Base-by-base conservation (phyloP, 2,113 vertebrate species). In the Caranx ignobilis region DNA sequence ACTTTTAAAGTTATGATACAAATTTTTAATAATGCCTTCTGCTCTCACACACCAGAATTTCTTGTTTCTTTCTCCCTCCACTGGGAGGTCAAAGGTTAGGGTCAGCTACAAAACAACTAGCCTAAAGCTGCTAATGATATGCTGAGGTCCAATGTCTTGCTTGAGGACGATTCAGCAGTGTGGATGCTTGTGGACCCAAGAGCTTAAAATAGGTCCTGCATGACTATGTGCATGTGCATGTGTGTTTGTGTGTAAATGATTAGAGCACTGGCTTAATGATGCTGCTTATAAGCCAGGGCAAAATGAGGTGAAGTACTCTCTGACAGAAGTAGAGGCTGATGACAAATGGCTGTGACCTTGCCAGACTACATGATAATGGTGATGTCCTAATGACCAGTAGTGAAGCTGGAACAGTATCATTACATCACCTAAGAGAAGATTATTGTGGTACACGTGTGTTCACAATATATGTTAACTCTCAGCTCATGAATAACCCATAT, bases 281-380 rank as follows among this genome's bases (percentile, higher is more conserved):
- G 71, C 79, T 60, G 73, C 77, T 74, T 47, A 62, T 62, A 64
- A 79, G 70, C 18, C 26, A 9, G 43, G 26, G 26, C 9, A 12
- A 75, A 84, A 82, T 50, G 34, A 78, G 71, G 59, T 63, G n/a
- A 85, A 90, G 71, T 76, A 69, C 21, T 77, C 78, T 79, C 82
- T 89, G 75, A 54, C 32, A 59, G 43, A 68, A 71, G 15, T 31
- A 72, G 80, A 74, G 66, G 50, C 72, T 76, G 76, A 71, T 79
- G 72, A 78, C 77, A 78, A 85, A 83, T n/a, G 68, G 50, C 65
- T 60, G 21, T 76, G 81, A 89, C 86, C 86, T 89, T 86, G 73
- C 65, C 77, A n/a, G 60, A 37, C 41, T 10, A 13, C 39, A 54
- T 2, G 34, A 31, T 66, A 26, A 77, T 45, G 71, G 37, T 34